phyloP scores from a whole-genome alignment of 2,888 invertebrate species.

The Cecidostiba fungosa region DNA sequence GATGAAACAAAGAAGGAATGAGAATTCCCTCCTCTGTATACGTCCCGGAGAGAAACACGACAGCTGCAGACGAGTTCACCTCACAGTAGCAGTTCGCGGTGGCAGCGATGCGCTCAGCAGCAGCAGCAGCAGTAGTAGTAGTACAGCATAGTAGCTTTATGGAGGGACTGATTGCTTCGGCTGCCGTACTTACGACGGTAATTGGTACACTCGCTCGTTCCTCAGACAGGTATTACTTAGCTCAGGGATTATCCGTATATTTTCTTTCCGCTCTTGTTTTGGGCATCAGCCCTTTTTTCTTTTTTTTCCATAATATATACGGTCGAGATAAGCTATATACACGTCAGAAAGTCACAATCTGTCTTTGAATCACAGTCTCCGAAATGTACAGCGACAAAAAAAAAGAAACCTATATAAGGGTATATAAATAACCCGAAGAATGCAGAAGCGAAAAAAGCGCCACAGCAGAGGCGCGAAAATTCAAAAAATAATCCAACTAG shows the following conservation, averaged over 20 bases:
- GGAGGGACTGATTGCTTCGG: constrained; percentile 33
- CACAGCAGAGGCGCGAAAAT: not conserved
- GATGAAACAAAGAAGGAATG: constrained; percentile 2
- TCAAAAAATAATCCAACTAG: constrained; percentile 4
- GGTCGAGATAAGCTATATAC: not conserved
- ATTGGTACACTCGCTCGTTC: constrained; percentile 18
- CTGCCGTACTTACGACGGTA: constrained; percentile 27
- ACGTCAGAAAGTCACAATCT: too few relatives aligned
- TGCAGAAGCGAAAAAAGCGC: not conserved
- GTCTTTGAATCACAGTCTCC: too few relatives aligned
- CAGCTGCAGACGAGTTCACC: not conserved
- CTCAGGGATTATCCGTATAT: not conserved
- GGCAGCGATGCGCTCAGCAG: not conserved
- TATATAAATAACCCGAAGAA: not conserved
- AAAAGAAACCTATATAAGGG: too few relatives aligned
- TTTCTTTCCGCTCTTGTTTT: constrained; percentile 2
- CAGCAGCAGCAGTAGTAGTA: not conserved
- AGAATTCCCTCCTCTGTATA: not conserved
- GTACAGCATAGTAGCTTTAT: constrained; percentile 16
- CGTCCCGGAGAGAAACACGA: constrained; percentile 17
- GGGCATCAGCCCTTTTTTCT: not conserved
- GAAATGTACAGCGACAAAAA: too few relatives aligned
- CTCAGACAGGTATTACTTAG: constrained; percentile 35
- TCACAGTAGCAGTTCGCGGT: not conserved
- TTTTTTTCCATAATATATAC: too few relatives aligned